These are phyloP conservation scores for Ictidomys tridecemlineatus DNA, from an alignment of 2,113 vertebrate genomes.

Conservation along the genomic window DNA sequence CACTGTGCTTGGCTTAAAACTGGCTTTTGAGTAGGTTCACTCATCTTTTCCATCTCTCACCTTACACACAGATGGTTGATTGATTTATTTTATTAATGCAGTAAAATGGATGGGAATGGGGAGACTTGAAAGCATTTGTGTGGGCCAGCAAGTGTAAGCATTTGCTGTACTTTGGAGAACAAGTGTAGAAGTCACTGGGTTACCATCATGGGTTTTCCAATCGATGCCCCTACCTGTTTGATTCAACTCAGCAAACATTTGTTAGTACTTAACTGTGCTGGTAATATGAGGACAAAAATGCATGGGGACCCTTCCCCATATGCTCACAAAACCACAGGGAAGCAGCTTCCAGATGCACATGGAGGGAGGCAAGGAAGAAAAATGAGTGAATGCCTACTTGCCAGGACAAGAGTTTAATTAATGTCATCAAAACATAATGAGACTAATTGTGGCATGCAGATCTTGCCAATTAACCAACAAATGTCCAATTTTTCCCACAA, in stretches of 20 bases:
- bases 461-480: constrained; percentile 82
- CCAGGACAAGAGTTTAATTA: constrained; percentile 82
- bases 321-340: constrained; percentile 14
- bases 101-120: not conserved
- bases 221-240: not conserved
- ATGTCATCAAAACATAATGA: constrained; percentile 83
- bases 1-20: not conserved
- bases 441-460: constrained; percentile 74
- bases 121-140: not conserved
- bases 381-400: constrained; percentile 72
- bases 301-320: not conserved
- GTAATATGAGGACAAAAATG: not conserved
- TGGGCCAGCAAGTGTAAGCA: not conserved
- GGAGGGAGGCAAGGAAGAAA: constrained; percentile 62
- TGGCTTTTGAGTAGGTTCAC: not conserved
- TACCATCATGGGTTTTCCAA: not conserved
- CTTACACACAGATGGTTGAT: not conserved
- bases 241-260: not conserved
- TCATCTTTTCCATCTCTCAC: not conserved
- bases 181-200: not conserved
- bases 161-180: not conserved
- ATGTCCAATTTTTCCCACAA: constrained; percentile 66
- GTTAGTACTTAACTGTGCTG: not conserved
- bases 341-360: constrained; percentile 67
- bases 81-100: not conserved